Conservation (phyloP, 2,797 vertebrate species). For the Geotrypetes seraphini region DNA sequence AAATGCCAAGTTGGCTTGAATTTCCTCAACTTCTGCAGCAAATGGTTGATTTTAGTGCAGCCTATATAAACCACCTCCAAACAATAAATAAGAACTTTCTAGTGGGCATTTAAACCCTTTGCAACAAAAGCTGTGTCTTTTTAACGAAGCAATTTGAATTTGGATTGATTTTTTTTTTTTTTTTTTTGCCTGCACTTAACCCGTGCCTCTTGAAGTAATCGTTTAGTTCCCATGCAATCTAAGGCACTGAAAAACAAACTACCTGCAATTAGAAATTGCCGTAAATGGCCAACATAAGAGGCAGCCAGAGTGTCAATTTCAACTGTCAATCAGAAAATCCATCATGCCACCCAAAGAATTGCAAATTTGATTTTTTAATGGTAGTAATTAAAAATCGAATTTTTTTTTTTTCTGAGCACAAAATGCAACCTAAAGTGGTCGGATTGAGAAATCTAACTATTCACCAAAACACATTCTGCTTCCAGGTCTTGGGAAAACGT, state of each 20-base stretch:
- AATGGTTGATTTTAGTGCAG: constrained; percentile 25
- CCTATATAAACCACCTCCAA: constrained; percentile 76
- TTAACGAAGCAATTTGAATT: constrained; percentile 94
- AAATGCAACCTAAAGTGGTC: constrained; percentile 58
- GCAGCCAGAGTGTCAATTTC: constrained; percentile 92
- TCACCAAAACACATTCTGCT: constrained; percentile 25
- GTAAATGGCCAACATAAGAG: constrained; percentile 87
- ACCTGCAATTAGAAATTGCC: constrained; percentile 98
- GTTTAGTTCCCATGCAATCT: constrained; percentile 77
- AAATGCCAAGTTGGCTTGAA: constrained; percentile 34
- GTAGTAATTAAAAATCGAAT: constrained; percentile 93
- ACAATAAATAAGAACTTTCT: constrained; percentile 78
- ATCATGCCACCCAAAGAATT: constrained; percentile 91
- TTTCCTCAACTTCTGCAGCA: constrained; percentile 33
- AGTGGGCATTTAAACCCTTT: constrained; percentile 72
- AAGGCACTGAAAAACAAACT: constrained; percentile 77
- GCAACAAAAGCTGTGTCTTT: constrained; percentile 79
- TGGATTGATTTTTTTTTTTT: constrained; percentile 80
- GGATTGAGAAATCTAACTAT: constrained; percentile 63
- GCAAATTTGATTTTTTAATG: constrained; percentile 95
- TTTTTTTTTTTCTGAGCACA: constrained; percentile 67
- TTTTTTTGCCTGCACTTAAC: constrained; percentile 73
- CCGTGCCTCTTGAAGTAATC: constrained; percentile 78
- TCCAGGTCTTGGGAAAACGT: constrained; percentile 17
- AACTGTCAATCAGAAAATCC: constrained; percentile 90